Base-by-base conservation (phyloP, 2,113 vertebrate genomes). In the Dipodomys stephensi region DNA sequence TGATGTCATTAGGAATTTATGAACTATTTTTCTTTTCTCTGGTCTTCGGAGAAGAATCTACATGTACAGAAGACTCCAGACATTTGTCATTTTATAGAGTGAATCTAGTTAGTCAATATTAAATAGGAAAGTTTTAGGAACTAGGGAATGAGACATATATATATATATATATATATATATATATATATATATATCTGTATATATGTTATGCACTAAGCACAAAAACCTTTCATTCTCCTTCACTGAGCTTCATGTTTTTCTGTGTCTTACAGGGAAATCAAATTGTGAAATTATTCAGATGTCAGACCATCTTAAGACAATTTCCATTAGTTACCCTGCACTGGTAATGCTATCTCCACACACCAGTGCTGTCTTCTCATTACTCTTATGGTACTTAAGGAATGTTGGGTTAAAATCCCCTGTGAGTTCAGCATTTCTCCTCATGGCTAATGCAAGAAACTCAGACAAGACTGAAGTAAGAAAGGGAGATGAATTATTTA, bases 401-500 rank as follows among this genome's bases (percentile, higher is more conserved):
- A 81, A 9, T 67, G 23, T 49, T 93, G 32, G 28, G 46, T 92
- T 88, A 73, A 88, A 91, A 53, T 74, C 57, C 39, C 46, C 27
- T 44, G 30, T 64, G 64, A 64, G 32, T 92, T 83, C 6, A 73
- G 65, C 53, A 76, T 87, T 95, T 69, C 39, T 94, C 32, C 39
- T 93, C 19, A 25, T 80, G 49, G 53, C 64, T 94, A 96, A 95
- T 95, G 46, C 9, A 80, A 88, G 67, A 93, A 88, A 92, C 73
- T 87, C 57, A 92, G 64, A 68, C 32, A 91, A 93, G 92, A 91
- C 83, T 92, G 28, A 73, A 81, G 67, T 83, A 80, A 76, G 90
- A 96, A 83, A 53, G 49, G 62, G 69, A 92, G 32, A 94, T 95
- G 65, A 93, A 96, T 96, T 92, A 95, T 96, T 97, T 92, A 94